Base-by-base conservation (phyloP, 1,140 invertebrate genomes). In the Calycopis cecrops region DNA sequence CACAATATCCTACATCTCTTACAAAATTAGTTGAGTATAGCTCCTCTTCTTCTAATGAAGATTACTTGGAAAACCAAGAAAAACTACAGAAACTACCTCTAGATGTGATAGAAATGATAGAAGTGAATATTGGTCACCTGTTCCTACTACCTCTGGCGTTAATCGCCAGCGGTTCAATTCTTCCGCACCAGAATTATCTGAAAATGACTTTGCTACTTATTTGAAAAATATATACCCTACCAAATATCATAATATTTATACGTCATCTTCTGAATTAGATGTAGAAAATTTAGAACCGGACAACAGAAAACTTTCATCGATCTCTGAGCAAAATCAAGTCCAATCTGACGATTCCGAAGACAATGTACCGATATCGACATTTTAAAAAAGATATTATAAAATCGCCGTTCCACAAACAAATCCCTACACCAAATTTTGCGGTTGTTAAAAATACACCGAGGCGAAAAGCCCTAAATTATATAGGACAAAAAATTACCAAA, bases 381-480 rank as follows among this genome's bases (percentile, higher is more conserved):
- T 59, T 12, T 57, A 63, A 63, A 34, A 52, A 54, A 4, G 10
- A 37, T 21, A 35, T 54, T 40, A 48, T 12, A 38, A 57, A 55
- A 59, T 55, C 53, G 34, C 28, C 56, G 52, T 58, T 60, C 28
- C 48, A 57, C 18, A 54, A 59, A 57, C 52, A 57, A 48, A 57
- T 58, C 4, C 60, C 59, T 12, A 63, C 67, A 17, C 60, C 58
- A 35, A 60, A 60, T 48, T 62, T 52, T 9, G 59, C 62, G 34
- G 50, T 16, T 8, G 48, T 44, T 60, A 60, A 62, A 55, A 48
- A 50, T 17, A 64, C 51, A 48, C 57, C 64, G 35, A 59, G 68
- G 57, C 35, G 63, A 10, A 71, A 71, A 63, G 65, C 66, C 8
- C 1, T 66, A 9, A 71, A 71, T 67, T 71, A 71, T 47, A 63